Evolutionary conservation across 2,888 invertebrate genomes (phyloP).

Genomic region (Caenorhabditis sp.): DNA sequence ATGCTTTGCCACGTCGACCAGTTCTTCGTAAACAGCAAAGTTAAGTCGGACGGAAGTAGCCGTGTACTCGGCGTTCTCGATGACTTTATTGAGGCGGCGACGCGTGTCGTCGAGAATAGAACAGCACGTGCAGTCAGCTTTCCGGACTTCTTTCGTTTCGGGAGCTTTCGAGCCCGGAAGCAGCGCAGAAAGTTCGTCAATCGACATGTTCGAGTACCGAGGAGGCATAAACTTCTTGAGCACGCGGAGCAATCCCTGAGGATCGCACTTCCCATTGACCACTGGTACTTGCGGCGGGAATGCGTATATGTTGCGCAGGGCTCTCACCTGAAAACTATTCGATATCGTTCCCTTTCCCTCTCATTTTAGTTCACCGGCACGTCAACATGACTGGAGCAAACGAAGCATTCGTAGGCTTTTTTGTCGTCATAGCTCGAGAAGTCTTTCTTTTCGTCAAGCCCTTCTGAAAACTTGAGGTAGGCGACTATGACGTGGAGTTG

Average conservation of each 20-base stretch:
- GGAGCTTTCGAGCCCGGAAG: neutral
- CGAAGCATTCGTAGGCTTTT: slow-evolving; percentile 1
- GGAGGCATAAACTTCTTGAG: slow-evolving; percentile 14
- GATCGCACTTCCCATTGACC: neutral
- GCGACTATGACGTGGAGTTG: slow-evolving; percentile 6
- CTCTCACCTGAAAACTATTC: neutral
- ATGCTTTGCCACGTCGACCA: neutral
- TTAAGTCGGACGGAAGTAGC: neutral
- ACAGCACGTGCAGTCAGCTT: slow-evolving; percentile 3
- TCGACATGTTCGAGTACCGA: neutral
- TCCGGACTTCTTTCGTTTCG: neutral
- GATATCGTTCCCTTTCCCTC: neutral
- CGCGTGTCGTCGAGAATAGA: neutral
- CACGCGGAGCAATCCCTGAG: neutral
- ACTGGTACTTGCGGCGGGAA: neutral
- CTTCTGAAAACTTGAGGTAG: slow-evolving; percentile 5
- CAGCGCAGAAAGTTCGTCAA: neutral
- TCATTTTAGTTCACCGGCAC: neutral
- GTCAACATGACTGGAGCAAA: neutral
- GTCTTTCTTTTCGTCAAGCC: neutral
- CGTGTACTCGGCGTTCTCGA: neutral
- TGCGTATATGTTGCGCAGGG: slow-evolving; percentile 9
- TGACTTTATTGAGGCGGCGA: neutral
- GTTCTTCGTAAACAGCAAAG: slow-evolving; percentile 1
- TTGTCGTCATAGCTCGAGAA: slow-evolving; percentile 1